phyloP scores from a whole-genome alignment of 2,888 invertebrate species.

The Caenorhabditis becei region DNA sequence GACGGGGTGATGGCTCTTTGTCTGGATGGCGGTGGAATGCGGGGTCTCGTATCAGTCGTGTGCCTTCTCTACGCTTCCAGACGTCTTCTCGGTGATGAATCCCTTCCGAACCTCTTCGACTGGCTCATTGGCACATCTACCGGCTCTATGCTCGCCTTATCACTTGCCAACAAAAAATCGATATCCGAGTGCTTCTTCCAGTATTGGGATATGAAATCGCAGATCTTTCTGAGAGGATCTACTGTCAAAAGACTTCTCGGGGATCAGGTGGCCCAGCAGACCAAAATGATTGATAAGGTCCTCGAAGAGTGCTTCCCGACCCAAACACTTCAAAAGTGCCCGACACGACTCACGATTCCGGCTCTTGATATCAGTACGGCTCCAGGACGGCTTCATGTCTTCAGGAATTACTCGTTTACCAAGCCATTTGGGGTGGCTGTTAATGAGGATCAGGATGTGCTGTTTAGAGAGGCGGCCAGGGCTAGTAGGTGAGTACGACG shows the following conservation, averaged over 20 bases:
- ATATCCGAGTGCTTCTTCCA: constrained; percentile 73
- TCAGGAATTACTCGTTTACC: constrained; percentile 75
- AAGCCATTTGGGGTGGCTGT: constrained; percentile 67
- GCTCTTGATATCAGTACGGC: constrained; percentile 75
- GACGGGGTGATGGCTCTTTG: constrained; percentile 74
- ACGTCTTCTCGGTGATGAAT: constrained; percentile 76
- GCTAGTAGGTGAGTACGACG: constrained; percentile 75
- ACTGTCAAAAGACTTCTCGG: constrained; percentile 77
- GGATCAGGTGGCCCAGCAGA: constrained; percentile 73
- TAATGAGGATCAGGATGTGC: constrained; percentile 73
- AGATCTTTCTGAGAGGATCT: constrained; percentile 77
- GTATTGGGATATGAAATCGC: constrained; percentile 79
- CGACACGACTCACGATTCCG: constrained; percentile 74
- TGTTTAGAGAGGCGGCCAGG: constrained; percentile 77
- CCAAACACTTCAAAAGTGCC: constrained; percentile 72
- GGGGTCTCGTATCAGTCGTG: constrained; percentile 78
- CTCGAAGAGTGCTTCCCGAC: constrained; percentile 72
- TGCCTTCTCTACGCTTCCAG: constrained; percentile 77
- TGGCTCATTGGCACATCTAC: constrained; percentile 79
- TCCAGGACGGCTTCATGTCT: constrained; percentile 74
- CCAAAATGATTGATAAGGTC: constrained; percentile 72
- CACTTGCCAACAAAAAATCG: constrained; percentile 73
- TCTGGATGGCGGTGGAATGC: constrained; percentile 76
- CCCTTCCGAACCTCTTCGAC: constrained; percentile 72
- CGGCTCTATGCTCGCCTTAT: constrained; percentile 76